A percentile compares a stretch with the other conserved stretches of the same genome.
Conservation (phyloP, 1,140 invertebrate species). For the Euwallacea similis region DNA sequence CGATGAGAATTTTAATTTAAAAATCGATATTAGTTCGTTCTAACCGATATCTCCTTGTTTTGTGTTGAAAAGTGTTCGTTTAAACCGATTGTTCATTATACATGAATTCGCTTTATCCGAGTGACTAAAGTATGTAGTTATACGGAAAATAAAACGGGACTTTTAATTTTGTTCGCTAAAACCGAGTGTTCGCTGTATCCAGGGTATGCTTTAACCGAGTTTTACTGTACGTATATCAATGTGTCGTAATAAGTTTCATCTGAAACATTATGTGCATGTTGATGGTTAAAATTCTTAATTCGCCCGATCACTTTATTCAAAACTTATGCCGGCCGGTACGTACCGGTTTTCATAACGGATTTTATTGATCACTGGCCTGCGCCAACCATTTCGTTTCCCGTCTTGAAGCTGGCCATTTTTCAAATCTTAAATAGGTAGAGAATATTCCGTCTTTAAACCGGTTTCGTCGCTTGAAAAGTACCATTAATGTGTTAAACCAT, state of each 20-base stretch:
- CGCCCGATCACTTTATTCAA: neutral
- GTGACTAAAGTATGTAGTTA: too few species aligned
- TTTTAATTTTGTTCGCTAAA: too few species aligned
- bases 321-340: neutral
- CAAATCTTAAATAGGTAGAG: neutral
- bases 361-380: neutral
- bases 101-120: too few species aligned
- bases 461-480: neutral
- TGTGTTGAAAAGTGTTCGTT: too few species aligned
- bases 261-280: neutral
- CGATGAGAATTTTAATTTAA: too few species aligned
- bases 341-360: slow-evolving; percentile 8
- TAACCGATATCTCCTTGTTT: neutral
- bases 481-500: neutral
- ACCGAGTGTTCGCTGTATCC: too few species aligned
- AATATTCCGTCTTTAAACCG: neutral
- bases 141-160: too few species aligned
- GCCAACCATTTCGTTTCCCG: neutral
- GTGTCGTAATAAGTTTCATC: neutral
- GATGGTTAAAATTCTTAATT: neutral
- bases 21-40: too few species aligned
- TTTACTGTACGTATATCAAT: neutral
- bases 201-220: too few species aligned
- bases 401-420: neutral
- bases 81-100: too few species aligned